These are phyloP conservation scores for Arge pagana DNA, from an alignment of 2,888 invertebrate species.

Conservation along the genomic window DNA sequence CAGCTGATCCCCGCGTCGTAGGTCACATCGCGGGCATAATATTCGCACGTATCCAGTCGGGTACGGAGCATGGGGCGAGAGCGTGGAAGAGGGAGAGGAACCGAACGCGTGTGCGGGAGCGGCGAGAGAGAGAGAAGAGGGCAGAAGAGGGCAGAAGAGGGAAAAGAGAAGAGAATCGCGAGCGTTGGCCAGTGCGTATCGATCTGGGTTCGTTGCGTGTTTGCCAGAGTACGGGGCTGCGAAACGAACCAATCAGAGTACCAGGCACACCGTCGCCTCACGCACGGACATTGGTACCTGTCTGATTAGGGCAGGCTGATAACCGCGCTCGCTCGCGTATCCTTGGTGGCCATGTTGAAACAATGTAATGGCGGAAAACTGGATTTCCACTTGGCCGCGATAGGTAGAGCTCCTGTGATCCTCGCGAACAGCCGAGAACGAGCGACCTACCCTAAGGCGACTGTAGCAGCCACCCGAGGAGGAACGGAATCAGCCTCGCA, in stretches of 20 bases:
- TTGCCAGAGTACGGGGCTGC: slow-evolving; percentile 54
- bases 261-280: slow-evolving; percentile 33
- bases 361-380: slow-evolving; percentile 41
- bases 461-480: too few species aligned
- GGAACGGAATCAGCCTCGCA: too few species aligned
- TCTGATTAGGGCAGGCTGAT: slow-evolving; percentile 43
- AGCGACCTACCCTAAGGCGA: too few species aligned
- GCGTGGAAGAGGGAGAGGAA: slow-evolving; percentile 23
- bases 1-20: too few species aligned
- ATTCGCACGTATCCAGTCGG: slow-evolving; percentile 2
- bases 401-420: too few species aligned
- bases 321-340: slow-evolving; percentile 31
- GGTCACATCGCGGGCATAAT: too few species aligned
- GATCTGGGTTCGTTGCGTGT: slow-evolving; percentile 56
- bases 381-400: too few species aligned
- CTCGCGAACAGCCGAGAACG: too few species aligned
- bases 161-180: slow-evolving; percentile 33
- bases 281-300: slow-evolving; percentile 30
- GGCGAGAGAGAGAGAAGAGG: slow-evolving; percentile 34
- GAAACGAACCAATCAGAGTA: slow-evolving; percentile 56
- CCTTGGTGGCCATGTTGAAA: slow-evolving; percentile 40
- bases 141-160: slow-evolving; percentile 39
- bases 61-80: neutral
- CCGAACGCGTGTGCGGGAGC: slow-evolving; percentile 30
- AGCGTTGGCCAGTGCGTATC: slow-evolving; percentile 59